Conservation (phyloP, 1,140 invertebrate genomes). For the Drosophila truncata region DNA sequence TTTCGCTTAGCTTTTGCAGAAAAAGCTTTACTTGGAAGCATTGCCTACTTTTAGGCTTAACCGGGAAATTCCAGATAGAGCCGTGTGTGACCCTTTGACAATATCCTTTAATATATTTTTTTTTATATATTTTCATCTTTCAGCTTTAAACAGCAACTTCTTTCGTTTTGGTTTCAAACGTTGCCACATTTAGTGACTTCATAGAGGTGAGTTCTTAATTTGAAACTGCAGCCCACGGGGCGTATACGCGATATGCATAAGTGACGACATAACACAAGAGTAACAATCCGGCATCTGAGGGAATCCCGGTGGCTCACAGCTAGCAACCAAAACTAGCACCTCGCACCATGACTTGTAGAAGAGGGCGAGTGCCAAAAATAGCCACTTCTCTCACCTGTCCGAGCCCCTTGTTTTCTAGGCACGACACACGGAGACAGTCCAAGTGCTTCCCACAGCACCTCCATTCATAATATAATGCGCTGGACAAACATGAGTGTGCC, state of each 20-base stretch:
- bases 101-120: slow-evolving; percentile 4
- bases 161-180: no score
- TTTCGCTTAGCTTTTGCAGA: background rate
- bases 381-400: slow-evolving; percentile 42
- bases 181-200: background rate
- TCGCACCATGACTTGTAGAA: slow-evolving; percentile 34
- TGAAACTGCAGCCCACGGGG: background rate
- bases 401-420: slow-evolving; percentile 42
- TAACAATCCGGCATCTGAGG: slow-evolving; percentile 11
- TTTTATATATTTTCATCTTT: background rate
- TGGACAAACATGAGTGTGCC: slow-evolving; percentile 43
- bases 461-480: slow-evolving; percentile 49
- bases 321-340: slow-evolving; percentile 24
- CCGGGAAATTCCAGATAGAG: background rate
- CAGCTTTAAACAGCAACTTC: no score
- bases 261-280: slow-evolving; percentile 5
- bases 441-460: slow-evolving; percentile 41
- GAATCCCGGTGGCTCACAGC: slow-evolving; percentile 44
- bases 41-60: slow-evolving; percentile 5
- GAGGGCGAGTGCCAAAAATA: slow-evolving; percentile 48
- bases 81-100: background rate
- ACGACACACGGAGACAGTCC: background rate
- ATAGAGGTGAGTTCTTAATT: slow-evolving; percentile 14
- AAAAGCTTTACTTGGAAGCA: background rate
- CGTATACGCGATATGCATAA: slow-evolving; percentile 27